These are phyloP conservation scores for Acrobasis repandana DNA, from an alignment of 2,888 invertebrate species.

Conservation along the genomic window DNA sequence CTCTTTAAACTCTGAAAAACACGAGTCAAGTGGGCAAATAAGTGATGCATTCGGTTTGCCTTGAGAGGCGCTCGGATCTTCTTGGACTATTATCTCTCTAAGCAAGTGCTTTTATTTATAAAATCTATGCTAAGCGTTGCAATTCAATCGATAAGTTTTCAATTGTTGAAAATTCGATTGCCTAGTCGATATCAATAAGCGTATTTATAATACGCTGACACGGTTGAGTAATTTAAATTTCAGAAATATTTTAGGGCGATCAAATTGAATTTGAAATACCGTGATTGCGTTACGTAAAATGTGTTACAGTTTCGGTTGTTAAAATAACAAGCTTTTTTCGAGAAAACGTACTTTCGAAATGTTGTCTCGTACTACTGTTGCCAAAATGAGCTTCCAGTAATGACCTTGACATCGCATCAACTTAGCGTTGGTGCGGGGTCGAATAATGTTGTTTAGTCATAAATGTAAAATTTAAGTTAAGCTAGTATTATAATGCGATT, in stretches of 20 bases:
- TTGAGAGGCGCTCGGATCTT: conserved; percentile 64
- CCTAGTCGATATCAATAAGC: conserved; percentile 12
- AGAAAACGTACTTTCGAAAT: conserved; percentile 25
- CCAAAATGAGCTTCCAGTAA: conserved; percentile 59
- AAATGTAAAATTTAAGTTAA: conserved; percentile 55
- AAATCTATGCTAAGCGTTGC: conserved; percentile 29
- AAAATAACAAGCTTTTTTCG: background rate
- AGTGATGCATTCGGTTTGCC: conserved; percentile 48
- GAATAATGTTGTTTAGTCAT: conserved; percentile 71
- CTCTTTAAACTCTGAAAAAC: conserved; percentile 41
- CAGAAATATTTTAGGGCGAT: background rate
- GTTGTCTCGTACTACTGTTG: conserved; percentile 42
- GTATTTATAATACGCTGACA: background rate
- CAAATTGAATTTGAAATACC: background rate
- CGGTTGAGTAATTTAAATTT: background rate
- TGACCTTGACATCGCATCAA: conserved; percentile 66
- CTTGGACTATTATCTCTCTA: conserved; percentile 23
- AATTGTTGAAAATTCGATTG: conserved; percentile 8
- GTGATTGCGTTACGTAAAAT: conserved; percentile 10
- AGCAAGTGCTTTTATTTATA: conserved; percentile 27
- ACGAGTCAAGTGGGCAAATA: conserved; percentile 24
- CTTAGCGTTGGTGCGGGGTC: conserved; percentile 62
- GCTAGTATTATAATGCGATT: conserved; percentile 48
- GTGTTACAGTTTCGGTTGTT: conserved; percentile 6
- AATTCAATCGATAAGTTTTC: conserved; percentile 20